Percentiles rank a stretch among this genome's conserved stretches.
phyloP scores from a whole-genome alignment of 2,113 vertebrate genomes.

The Calypte anna region DNA sequence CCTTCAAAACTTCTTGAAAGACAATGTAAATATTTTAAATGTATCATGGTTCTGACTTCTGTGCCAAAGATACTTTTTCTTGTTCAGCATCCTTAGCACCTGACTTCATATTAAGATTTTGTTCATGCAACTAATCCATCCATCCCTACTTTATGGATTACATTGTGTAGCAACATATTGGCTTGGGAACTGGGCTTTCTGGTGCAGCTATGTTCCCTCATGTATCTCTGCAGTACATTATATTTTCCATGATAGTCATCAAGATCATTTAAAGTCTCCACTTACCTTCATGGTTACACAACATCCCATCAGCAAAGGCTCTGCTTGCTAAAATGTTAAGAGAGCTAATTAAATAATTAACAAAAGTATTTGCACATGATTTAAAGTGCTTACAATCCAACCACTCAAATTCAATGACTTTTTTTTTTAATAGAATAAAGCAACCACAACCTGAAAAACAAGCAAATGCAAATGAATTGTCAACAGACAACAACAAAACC shows the following conservation, averaged over 20 bases:
- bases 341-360: not conserved
- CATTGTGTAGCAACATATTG: not conserved
- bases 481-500: not conserved
- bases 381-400: not conserved
- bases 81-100: not conserved
- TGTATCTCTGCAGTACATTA: too few species aligned
- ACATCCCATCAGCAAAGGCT: not conserved
- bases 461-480: not conserved
- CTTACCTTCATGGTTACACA: not conserved
- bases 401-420: not conserved
- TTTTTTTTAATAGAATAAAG: not conserved
- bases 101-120: not conserved
- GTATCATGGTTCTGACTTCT: not conserved
- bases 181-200: fast-evolving
- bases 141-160: not conserved
- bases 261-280: not conserved
- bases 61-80: not conserved
- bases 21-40: not conserved
- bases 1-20: not conserved
- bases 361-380: not conserved
- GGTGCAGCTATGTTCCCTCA: not conserved
- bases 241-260: not conserved
- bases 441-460: not conserved
- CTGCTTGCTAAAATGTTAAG: not conserved
- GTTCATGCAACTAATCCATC: not conserved